phyloP scores from a whole-genome alignment of 2,888 invertebrate species.

The Scaptomyza polygonia region DNA sequence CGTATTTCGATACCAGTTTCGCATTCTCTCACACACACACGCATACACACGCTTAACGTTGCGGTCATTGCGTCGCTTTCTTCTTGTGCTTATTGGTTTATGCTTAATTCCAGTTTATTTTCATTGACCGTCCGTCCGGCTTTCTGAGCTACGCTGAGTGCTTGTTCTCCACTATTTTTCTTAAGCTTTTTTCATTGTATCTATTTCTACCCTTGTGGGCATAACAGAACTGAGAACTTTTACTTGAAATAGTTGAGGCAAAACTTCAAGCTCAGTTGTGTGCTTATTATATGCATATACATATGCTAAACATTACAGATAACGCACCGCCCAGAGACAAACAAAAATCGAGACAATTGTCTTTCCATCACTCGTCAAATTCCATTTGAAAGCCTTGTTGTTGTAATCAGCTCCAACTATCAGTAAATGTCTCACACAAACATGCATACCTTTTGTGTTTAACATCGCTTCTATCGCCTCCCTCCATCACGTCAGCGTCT shows the following conservation, averaged over 20 bases:
- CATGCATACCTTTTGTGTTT: slow-evolving; percentile 14
- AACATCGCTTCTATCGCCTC: slow-evolving; percentile 19
- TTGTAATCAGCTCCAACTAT: slow-evolving; percentile 56
- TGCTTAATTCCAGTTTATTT: slow-evolving; percentile 77
- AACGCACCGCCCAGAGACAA: slow-evolving; percentile 24
- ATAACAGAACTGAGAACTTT: background rate
- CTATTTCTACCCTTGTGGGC: slow-evolving; percentile 28
- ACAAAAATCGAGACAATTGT: slow-evolving; percentile 28
- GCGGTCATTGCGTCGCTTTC: slow-evolving; percentile 51
- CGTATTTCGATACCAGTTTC: slow-evolving; percentile 72
- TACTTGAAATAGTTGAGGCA: slow-evolving; percentile 2
- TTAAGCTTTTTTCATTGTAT: slow-evolving; percentile 23
- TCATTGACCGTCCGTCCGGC: slow-evolving; percentile 52
- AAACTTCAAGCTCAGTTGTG: slow-evolving; percentile 1
- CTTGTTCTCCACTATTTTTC: slow-evolving; percentile 26
- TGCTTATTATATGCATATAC: slow-evolving; percentile 15
- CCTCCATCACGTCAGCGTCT: slow-evolving; percentile 20
- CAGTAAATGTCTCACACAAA: slow-evolving; percentile 33
- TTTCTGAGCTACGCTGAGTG: slow-evolving; percentile 31
- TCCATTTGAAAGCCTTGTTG: slow-evolving; percentile 36
- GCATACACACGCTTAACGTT: slow-evolving; percentile 23
- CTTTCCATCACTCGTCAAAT: slow-evolving; percentile 49
- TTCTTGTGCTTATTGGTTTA: slow-evolving; percentile 72
- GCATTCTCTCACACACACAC: slow-evolving; percentile 44
- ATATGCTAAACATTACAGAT: slow-evolving; percentile 37